Evolutionary conservation across 1,140 invertebrate genomes (phyloP).

Genomic region (Maniola jurtina): DNA sequence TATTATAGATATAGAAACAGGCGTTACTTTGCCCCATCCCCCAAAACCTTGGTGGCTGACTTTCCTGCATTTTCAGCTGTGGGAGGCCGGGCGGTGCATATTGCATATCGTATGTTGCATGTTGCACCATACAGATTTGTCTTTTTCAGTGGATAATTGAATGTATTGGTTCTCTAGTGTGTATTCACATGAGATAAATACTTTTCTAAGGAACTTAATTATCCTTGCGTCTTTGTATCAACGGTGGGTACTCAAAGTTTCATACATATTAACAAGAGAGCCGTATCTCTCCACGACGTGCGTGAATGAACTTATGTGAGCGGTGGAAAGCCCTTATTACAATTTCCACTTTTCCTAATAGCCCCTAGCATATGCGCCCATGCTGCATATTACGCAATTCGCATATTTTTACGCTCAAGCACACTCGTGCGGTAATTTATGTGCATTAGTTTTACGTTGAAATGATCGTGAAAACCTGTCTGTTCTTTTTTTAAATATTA

Average conservation of each 20-base stretch:
- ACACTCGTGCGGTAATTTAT: conserved; percentile 38
- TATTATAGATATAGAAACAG: no score
- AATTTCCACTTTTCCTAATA: conserved; percentile 44
- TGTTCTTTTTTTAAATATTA: neutral
- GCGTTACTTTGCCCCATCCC: no score
- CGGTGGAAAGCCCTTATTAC: conserved; percentile 39
- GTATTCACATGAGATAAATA: no score
- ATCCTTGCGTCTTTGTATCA: neutral
- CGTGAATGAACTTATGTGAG: conserved; percentile 35
- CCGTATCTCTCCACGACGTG: conserved; percentile 32
- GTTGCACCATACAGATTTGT: no score
- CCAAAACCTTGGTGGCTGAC: no score
- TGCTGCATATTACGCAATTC: conserved; percentile 34
- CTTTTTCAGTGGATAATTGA: no score
- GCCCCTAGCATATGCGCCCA: conserved; percentile 28
- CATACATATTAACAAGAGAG: conserved; percentile 36
- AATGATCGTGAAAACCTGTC: neutral
- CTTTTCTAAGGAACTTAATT: no score
- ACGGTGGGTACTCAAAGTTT: conserved; percentile 18
- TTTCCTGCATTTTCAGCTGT: no score
- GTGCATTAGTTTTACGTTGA: conserved; percentile 35
- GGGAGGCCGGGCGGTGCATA: no score
- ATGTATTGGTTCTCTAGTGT: no score
- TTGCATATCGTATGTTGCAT: no score
- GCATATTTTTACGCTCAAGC: conserved; percentile 38